Conservation (phyloP, 1,140 invertebrate genomes). For the Drosophila bocki region DNA sequence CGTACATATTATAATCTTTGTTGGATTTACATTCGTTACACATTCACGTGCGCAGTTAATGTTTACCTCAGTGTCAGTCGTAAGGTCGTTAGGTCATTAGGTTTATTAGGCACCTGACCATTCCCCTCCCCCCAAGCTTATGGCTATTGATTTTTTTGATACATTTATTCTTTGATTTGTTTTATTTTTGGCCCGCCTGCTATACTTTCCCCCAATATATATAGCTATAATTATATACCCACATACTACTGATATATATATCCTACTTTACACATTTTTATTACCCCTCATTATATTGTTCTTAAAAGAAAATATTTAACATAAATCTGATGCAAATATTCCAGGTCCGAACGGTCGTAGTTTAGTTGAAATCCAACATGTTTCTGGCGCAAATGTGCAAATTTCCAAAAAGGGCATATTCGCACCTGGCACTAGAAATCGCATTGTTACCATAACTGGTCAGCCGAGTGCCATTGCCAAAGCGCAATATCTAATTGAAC, state of each 20-base stretch:
- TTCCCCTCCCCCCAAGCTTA: not conserved
- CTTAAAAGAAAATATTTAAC: conserved; percentile 59
- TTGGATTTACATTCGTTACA: conserved; percentile 54
- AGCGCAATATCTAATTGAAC: conserved; percentile 97
- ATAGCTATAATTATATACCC: conserved; percentile 20
- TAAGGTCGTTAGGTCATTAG: conserved; percentile 58
- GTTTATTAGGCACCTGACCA: conserved; percentile 28
- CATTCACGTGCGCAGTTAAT: conserved; percentile 26
- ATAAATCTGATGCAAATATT: conserved; percentile 81
- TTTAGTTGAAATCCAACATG: conserved; percentile 98
- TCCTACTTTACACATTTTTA: conserved; percentile 9
- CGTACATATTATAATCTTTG: conserved; percentile 45
- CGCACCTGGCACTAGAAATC: conserved; percentile 97
- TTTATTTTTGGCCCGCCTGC: conserved; percentile 7
- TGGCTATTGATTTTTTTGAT: conserved; percentile 36
- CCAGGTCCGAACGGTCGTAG: conserved; percentile 95
- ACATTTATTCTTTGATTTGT: conserved; percentile 24
- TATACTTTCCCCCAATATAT: conserved; percentile 1
- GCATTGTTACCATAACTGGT: conserved; percentile 98
- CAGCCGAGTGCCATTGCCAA: conserved; percentile 93
- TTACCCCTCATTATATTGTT: conserved; percentile 32
- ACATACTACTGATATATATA: conserved; percentile 10
- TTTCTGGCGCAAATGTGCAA: conserved; percentile 98
- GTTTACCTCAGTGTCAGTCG: conserved; percentile 68
- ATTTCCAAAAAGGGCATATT: conserved; percentile 99